Conservation (phyloP, 2,113 vertebrate species). For the Nothobranchius furzeri region DNA sequence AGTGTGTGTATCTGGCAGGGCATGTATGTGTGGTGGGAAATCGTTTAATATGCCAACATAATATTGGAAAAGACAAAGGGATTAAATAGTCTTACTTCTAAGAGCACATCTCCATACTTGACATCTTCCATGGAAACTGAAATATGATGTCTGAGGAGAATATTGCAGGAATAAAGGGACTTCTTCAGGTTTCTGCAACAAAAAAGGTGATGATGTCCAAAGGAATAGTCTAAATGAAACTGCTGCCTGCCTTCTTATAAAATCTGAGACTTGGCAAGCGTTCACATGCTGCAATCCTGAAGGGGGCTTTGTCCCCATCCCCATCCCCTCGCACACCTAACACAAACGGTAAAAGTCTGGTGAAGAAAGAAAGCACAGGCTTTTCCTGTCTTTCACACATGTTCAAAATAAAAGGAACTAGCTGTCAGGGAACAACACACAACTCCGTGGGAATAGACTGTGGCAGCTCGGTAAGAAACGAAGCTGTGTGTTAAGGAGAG, state of each 20-base stretch:
- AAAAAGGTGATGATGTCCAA: neutral
- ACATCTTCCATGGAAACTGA: slow-evolving; percentile 10
- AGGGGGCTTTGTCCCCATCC: slow-evolving; percentile 14
- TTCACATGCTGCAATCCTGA: slow-evolving; percentile 20
- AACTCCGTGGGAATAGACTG: slow-evolving; percentile 43
- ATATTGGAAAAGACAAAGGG: neutral
- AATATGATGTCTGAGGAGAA: slow-evolving; percentile 19
- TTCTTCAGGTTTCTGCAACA: neutral
- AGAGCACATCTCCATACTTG: slow-evolving; percentile 1
- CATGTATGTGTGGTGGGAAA: neutral
- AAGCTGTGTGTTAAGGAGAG: slow-evolving; percentile 43
- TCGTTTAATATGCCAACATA: slow-evolving; percentile 19
- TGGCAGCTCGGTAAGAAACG: slow-evolving; percentile 27
- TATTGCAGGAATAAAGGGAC: slow-evolving; percentile 9
- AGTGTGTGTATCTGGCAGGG: neutral
- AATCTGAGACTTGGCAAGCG: slow-evolving; percentile 9
- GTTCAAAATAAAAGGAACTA: slow-evolving; percentile 32
- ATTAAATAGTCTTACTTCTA: neutral
- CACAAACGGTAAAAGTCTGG: slow-evolving; percentile 22
- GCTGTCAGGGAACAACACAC: slow-evolving; percentile 33
- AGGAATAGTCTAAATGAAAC: slow-evolving; percentile 8
- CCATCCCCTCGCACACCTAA: slow-evolving; percentile 11
- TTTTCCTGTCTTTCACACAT: slow-evolving; percentile 41
- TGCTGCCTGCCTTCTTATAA: neutral
- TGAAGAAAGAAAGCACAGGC: slow-evolving; percentile 22